Evolutionary conservation across 2,797 vertebrate species (phyloP), one percentile per base, ranked within the genome.

Genomic region (Hylomyscus alleni): DNA sequence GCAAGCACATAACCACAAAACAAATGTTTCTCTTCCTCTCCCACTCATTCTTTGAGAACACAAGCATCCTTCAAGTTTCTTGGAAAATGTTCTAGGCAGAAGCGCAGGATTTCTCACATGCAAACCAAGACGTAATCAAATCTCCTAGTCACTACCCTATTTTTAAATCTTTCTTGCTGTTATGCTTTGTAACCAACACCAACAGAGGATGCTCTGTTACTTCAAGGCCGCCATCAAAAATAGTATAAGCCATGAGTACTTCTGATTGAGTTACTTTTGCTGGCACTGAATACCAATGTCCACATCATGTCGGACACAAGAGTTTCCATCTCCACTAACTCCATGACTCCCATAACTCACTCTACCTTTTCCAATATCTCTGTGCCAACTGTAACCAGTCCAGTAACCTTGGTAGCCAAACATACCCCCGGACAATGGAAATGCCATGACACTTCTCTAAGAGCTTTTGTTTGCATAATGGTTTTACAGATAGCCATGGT

Each of bases 61-160:
- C 77, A 90, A 95, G 47, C 40, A 94, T 62, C 54, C 52, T 97
- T 50, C 44, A 77, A 67, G 65, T 31, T 81, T 24, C 47, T n/a
- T 54, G 54, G 44, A 89, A 96, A 94, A 90, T 90, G n/a, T 77
- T 92, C 94, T 73, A 87, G 20, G 52, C 86, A 94, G 67, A 40
- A 54, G 20, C 72, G 84, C 52, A 77, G 24, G 2, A 54, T 50
- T 67, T 83, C 84, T 67, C 10, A 93, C 67, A 83, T 37, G 52
- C 34, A 89, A 95, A 95, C 13, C 40, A 75, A 76, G 20, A 92
- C 72, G 19, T 87, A 44, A 65, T 67, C 72, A 73, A 22, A 60
- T 76, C 37, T 90, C n/a, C 60, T 58, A 20, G 31, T 44, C 76
- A 82, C 34, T 50, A n/a, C 22, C 81, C 9, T 26, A 29, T 9